Conservation (phyloP, 2,888 invertebrate species). For the Trachelus stipa region DNA sequence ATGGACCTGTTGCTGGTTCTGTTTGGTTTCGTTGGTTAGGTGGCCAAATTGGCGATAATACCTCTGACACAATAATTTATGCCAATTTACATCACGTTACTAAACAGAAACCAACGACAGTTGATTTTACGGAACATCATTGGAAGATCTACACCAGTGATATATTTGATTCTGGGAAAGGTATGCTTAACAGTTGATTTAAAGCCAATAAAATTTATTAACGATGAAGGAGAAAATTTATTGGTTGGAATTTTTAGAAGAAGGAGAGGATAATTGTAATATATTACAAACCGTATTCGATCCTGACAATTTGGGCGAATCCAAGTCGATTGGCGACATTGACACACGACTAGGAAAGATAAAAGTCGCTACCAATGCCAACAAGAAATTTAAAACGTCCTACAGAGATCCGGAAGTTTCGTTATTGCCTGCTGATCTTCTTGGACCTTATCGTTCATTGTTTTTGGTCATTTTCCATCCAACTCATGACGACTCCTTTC, state of each 20-base stretch:
- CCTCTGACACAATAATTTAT: constrained; percentile 81
- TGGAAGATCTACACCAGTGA: constrained; percentile 94
- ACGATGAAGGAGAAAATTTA: neutral
- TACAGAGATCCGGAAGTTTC: constrained; percentile 80
- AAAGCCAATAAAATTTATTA: neutral
- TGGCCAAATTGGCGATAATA: constrained; percentile 67
- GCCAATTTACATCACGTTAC: constrained; percentile 81
- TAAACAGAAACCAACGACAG: constrained; percentile 67
- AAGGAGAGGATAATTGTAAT: constrained; percentile 79
- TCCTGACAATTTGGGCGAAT: constrained; percentile 78
- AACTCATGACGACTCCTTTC: constrained; percentile 79
- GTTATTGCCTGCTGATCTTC: constrained; percentile 78
- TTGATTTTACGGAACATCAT: constrained; percentile 77
- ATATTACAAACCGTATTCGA: constrained; percentile 87
- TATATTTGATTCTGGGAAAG: constrained; percentile 80
- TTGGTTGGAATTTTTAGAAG: constrained; percentile 46
- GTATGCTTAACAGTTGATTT: constrained; percentile 39
- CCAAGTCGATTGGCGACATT: constrained; percentile 82
- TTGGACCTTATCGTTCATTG: constrained; percentile 79
- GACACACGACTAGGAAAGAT: constrained; percentile 81
- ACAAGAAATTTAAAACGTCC: constrained; percentile 70
- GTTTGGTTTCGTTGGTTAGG: constrained; percentile 80
- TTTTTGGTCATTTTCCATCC: constrained; percentile 87
- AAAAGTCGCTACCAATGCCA: constrained; percentile 76
- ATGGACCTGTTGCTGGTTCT: constrained; percentile 80